phyloP scores from a whole-genome alignment of 2,797 vertebrate species.

The Poecilia wingei region DNA sequence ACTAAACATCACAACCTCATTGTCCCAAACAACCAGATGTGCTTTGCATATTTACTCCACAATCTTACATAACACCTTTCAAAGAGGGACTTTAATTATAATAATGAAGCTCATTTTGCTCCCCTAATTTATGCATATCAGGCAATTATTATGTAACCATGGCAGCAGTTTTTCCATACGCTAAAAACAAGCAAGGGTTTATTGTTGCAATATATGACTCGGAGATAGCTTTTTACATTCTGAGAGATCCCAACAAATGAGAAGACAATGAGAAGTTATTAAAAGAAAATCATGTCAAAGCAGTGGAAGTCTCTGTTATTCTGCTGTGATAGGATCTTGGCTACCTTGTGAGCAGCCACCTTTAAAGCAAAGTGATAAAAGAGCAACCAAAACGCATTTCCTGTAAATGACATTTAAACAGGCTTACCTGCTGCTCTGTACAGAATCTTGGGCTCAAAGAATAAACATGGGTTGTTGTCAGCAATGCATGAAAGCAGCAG shows the following conservation, averaged over 20 bases:
- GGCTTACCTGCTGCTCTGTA: slow-evolving; percentile 93
- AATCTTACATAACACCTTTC: slow-evolving; percentile 39
- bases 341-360: background rate
- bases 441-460: slow-evolving; percentile 99
- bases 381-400: background rate
- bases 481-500: slow-evolving; percentile 94
- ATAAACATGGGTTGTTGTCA: slow-evolving; percentile 96
- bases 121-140: slow-evolving; percentile 23
- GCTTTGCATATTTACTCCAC: slow-evolving; percentile 18
- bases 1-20: background rate
- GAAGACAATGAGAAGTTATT: background rate
- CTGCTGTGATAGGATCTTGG: background rate
- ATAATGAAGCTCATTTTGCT: slow-evolving; percentile 1
- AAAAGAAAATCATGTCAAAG: background rate
- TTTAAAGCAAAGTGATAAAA: background rate
- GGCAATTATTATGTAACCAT: slow-evolving; percentile 8
- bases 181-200: slow-evolving; percentile 16
- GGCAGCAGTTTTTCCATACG: slow-evolving; percentile 14
- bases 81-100: slow-evolving; percentile 34
- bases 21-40: background rate
- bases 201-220: slow-evolving; percentile 12
- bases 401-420: background rate
- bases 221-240: slow-evolving; percentile 1
- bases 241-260: background rate
- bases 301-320: background rate